Conservation (phyloP, 2,113 vertebrate species). For the Ceuthmochares aereus region DNA sequence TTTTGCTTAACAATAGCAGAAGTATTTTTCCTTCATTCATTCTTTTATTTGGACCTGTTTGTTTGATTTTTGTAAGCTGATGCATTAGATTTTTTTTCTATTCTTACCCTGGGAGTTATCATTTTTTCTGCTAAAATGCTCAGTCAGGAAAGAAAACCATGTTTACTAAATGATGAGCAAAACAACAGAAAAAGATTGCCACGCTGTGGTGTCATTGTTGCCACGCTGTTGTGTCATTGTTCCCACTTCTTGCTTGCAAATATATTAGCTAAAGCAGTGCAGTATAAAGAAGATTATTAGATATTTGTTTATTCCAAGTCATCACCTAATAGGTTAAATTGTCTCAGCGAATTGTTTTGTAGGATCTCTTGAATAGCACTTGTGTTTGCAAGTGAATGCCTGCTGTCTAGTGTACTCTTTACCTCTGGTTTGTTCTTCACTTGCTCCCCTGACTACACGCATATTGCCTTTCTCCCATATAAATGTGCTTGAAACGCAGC, state of each 20-base stretch:
- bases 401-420: not conserved
- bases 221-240: not conserved
- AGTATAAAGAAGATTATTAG: not conserved
- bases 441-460: not conserved
- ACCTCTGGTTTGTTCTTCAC: not conserved
- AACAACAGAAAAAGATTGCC: not conserved
- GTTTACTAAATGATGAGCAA: not conserved
- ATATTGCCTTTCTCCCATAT: rapidly evolving
- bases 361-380: not conserved
- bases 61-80: slow-evolving; percentile 12
- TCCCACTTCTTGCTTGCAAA: not conserved
- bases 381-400: not conserved
- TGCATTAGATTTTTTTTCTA: not conserved
- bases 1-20: slow-evolving; percentile 41
- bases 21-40: slow-evolving; percentile 5
- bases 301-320: not conserved
- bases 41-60: not conserved
- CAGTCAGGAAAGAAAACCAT: not conserved
- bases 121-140: not conserved
- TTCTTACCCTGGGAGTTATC: not conserved
- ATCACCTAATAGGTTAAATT: not conserved
- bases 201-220: not conserved
- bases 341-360: not conserved
- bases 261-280: not conserved
- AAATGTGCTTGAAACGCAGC: not conserved